Conservation (phyloP, 1,140 invertebrate genomes). For the Orchesella cincta region DNA sequence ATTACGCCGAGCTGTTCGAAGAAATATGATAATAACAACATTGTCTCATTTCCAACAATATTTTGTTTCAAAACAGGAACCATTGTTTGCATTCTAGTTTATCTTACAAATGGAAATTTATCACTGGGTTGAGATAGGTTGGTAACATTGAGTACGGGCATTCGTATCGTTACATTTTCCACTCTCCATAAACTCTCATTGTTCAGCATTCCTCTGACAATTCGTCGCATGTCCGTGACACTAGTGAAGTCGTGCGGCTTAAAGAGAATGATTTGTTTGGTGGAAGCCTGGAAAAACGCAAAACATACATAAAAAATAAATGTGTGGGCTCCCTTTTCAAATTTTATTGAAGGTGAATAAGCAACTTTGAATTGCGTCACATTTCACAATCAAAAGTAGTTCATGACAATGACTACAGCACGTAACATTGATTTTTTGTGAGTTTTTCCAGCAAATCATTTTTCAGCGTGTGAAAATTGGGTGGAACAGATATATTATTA, state of each 20-base stretch:
- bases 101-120: slow-evolving; percentile 27
- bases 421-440: no score
- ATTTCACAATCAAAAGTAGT: no score
- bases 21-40: no score
- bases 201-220: slow-evolving; percentile 18
- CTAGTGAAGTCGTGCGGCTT: slow-evolving; percentile 27
- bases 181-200: slow-evolving; percentile 2
- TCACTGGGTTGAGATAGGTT: slow-evolving; percentile 31
- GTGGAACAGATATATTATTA: no score
- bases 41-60: background rate
- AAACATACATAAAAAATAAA: no score
- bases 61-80: background rate
- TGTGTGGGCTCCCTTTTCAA: no score
- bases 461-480: no score
- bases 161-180: slow-evolving; percentile 17
- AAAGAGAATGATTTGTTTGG: slow-evolving; percentile 29
- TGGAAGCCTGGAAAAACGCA: slow-evolving; percentile 26
- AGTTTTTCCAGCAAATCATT: no score
- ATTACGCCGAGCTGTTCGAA: slow-evolving; percentile 37
- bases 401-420: no score
- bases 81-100: background rate
- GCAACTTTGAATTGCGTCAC: no score
- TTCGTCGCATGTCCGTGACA: slow-evolving; percentile 23
- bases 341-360: no score
- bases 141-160: slow-evolving; percentile 37